Conservation (phyloP, 1,140 invertebrate genomes). For the Drosophila guanche region DNA sequence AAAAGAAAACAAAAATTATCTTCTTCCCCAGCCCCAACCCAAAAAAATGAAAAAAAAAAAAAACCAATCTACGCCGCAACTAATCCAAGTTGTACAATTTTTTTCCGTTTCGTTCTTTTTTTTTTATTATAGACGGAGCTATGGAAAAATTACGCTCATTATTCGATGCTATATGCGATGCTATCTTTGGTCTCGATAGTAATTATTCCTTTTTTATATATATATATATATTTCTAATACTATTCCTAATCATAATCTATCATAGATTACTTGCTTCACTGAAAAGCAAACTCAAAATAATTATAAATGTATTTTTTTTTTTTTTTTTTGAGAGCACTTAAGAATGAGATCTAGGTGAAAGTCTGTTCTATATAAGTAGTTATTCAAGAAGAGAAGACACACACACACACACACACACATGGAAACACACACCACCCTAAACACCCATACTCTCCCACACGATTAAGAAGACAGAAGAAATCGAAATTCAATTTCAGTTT, state of each 20-base stretch:
- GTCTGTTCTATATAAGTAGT: slow-evolving; percentile 64
- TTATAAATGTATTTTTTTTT: slow-evolving; percentile 57
- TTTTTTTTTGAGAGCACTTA: slow-evolving; percentile 74
- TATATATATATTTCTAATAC: slow-evolving; percentile 71
- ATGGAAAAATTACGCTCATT: slow-evolving; percentile 82
- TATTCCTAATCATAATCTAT: slow-evolving; percentile 72
- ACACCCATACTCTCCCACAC: slow-evolving; percentile 37
- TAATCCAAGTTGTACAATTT: slow-evolving; percentile 78
- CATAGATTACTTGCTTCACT: slow-evolving; percentile 35
- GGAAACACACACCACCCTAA: slow-evolving; percentile 10
- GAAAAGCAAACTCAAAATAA: slow-evolving; percentile 39
- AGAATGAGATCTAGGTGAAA: slow-evolving; percentile 52
- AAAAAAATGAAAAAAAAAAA: slow-evolving; percentile 34
- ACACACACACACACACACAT: slow-evolving; percentile 9
- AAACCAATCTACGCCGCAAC: slow-evolving; percentile 63
- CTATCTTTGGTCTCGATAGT: slow-evolving; percentile 82
- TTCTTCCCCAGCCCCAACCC: slow-evolving; percentile 21
- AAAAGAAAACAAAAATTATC: slow-evolving; percentile 27
- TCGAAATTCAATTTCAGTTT: slow-evolving; percentile 38
- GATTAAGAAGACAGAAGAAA: slow-evolving; percentile 37
- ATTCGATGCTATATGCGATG: slow-evolving; percentile 81
- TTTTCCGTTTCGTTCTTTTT: slow-evolving; percentile 62
- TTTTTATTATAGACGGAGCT: slow-evolving; percentile 80
- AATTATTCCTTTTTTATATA: slow-evolving; percentile 75
- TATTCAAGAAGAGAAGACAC: slow-evolving; percentile 46